Evolutionary conservation across 1,140 invertebrate genomes (phyloP), one percentile per base, ranked within the genome.

Genomic region (Cyclina sinensis): DNA sequence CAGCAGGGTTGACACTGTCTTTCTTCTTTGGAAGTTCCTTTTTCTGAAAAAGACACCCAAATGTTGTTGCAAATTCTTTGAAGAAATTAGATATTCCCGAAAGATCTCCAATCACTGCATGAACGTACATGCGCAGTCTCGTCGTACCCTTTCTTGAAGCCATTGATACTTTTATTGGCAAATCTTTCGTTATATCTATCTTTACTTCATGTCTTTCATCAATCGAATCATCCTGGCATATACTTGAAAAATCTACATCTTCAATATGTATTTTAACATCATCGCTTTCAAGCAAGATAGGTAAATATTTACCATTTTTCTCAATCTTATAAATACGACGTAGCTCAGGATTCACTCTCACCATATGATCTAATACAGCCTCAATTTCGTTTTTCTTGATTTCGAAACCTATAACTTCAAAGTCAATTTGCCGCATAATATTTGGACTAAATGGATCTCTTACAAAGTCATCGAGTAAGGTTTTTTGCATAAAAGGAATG

Each of bases 361-460:
- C 21, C 11, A 70, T 30, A 16, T 70, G 65, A 70, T 37, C 39
- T 7, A 70, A 70, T 9, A 62, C 24, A 70, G 39, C 21, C 39
- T 70, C 16, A 9, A 37, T 35, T 14, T 70, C 65, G 21, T 5
- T 37, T 39, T 35, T 37, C 16, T 70, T 1, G 12, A 70, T 14
- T 14, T 70, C 21, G 1, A 37, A 16, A 16, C 65, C 65, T 4
- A 12, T 27, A 1, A 70, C n/a, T 39, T 70, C 65, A 37, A 70
- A 37, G 16, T 70, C 65, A 16, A 70, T 35, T 70, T 70, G 65
- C 9, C 65, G 65, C 32, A 70, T 70, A 27, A 70, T 70, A 27
- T 70, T 70, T 70, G 4, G 24, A 39, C 32, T 70, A 39, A 70
- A 70, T 18, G 7, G 65, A 37, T 70, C 16, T 39, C 21, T 39